Base-by-base conservation (phyloP, 2,797 vertebrate species). In the Limnodromus scolopaceus region DNA sequence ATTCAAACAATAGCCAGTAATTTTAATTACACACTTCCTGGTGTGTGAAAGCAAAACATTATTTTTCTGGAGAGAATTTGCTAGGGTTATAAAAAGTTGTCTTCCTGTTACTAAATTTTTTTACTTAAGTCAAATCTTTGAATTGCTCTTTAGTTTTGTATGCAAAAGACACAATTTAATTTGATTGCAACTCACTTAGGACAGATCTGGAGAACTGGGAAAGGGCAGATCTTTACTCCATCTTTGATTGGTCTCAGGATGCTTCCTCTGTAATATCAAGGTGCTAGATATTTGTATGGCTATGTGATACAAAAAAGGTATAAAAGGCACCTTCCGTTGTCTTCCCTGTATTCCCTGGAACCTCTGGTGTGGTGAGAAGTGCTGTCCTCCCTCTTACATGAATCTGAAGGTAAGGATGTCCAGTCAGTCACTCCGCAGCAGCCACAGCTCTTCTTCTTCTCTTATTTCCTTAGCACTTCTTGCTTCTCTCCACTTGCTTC, bases 371-470 rank as follows among this genome's bases (percentile, higher is more conserved):
- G 66, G 30, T 48, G 17, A 38, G 46, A 54, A 74, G 23, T 65
- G 10, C 6, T 38, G 10, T 39, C 70, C 36, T 68, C 20, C 10
- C 32, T 46, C 13, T 20, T 27, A 36, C 30, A 39, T 30, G 17
- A 74, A 70, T 57, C 24, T 54, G 53, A 60, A 55, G 34, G 8
- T 63, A 82, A 82, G 34, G 8, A 51, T 51, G 14, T 41, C 18
- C 36, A 25, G 11, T 34, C 0, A 0, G 17, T 70, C 55, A 54
- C 24, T 53, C 13, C 19, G 8, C 57, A 81, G 9, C 17, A 88
- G 45, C 10, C 18, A 63, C 20, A 78, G 43, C 9, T 58, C 17
- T 75, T 71, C 27, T 7, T 77, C 12, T 18, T 65, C 45, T 82
- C 54, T 53, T 68, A 27, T 24, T 71, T 74, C 22, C 34, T 70